Percentiles rank a stretch among this genome's conserved stretches.
These are phyloP conservation scores for Pollenia labialis DNA, from an alignment of 2,888 invertebrate genomes.

Conservation along the genomic window DNA sequence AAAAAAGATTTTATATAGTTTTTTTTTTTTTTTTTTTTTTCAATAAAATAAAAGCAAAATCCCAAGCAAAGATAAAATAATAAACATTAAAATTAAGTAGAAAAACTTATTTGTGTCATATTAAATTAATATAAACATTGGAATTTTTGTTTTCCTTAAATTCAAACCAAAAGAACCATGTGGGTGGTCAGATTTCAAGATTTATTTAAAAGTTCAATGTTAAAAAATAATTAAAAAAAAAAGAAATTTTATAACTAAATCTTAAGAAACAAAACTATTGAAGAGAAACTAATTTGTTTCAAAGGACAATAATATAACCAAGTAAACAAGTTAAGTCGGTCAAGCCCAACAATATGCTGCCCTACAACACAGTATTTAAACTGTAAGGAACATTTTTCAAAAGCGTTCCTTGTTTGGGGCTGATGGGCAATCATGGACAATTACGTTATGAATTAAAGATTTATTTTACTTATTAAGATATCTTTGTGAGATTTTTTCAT, in stretches of 20 bases:
- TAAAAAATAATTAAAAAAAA: constrained; percentile 11
- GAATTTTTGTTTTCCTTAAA: constrained; percentile 33
- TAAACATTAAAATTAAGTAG: constrained; percentile 69
- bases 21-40: not conserved
- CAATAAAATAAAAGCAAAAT: constrained; percentile 25
- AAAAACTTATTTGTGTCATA: constrained; percentile 74
- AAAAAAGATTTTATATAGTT: not conserved
- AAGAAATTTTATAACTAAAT: not conserved
- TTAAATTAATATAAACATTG: constrained; percentile 69
- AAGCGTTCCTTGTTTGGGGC: too few species aligned
- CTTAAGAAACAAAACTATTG: constrained; percentile 13
- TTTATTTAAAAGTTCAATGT: constrained; percentile 41
- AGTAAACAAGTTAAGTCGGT: too few species aligned
- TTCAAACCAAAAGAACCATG: constrained; percentile 40
- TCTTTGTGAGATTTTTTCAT: too few species aligned
- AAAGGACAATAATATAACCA: too few species aligned
- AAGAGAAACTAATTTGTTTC: constrained; percentile 40
- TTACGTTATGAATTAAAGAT: too few species aligned
- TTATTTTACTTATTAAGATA: too few species aligned
- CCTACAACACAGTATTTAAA: too few species aligned
- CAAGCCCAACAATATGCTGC: too few species aligned
- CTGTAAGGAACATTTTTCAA: too few species aligned
- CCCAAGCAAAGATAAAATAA: constrained; percentile 52
- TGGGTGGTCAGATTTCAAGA: constrained; percentile 63
- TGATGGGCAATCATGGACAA: too few species aligned